A percentile compares a stretch with the other conserved stretches of the same genome.
Evolutionary conservation across 2,113 vertebrate species (phyloP).

Genomic region (Polypterus senegalus): DNA sequence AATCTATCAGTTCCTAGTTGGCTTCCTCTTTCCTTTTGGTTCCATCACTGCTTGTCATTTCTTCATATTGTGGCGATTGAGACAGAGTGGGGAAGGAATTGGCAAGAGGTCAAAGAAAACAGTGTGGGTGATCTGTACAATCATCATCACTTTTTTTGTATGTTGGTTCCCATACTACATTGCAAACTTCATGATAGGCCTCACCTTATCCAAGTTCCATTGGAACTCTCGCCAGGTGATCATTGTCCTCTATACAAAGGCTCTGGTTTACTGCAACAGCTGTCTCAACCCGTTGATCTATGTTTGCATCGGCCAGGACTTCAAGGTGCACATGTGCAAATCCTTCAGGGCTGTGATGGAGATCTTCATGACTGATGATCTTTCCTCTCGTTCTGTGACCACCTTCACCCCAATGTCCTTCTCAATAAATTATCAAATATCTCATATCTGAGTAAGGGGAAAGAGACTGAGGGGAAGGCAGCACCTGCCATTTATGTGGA

Average conservation of each 20-base stretch:
- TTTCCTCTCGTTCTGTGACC: not conserved
- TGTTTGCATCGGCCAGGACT: constrained; percentile 50
- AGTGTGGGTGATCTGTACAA: constrained; percentile 34
- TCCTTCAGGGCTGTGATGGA: constrained; percentile 43
- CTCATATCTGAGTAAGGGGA: no score
- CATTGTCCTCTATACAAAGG: constrained; percentile 28
- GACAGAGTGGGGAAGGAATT: not conserved
- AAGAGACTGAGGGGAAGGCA: no score
- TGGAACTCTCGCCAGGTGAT: not conserved
- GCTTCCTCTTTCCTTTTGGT: constrained; percentile 58
- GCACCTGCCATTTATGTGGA: no score
- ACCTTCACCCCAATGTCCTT: not conserved
- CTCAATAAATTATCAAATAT: no score
- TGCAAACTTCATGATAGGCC: constrained; percentile 31
- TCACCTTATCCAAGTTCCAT: fast-evolving
- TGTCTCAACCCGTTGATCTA: constrained; percentile 80
- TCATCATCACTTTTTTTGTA: constrained; percentile 60
- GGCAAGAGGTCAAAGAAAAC: constrained; percentile 28
- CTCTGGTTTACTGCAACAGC: constrained; percentile 70
- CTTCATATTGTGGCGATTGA: constrained; percentile 25
- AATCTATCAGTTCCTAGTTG: constrained; percentile 28
- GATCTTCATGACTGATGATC: constrained; percentile 51
- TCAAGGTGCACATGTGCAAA: constrained; percentile 45
- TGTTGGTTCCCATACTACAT: constrained; percentile 73
- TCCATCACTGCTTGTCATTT: constrained; percentile 47